Conservation (phyloP, 1,140 invertebrate genomes). For the Saccostrea cuccullata region DNA sequence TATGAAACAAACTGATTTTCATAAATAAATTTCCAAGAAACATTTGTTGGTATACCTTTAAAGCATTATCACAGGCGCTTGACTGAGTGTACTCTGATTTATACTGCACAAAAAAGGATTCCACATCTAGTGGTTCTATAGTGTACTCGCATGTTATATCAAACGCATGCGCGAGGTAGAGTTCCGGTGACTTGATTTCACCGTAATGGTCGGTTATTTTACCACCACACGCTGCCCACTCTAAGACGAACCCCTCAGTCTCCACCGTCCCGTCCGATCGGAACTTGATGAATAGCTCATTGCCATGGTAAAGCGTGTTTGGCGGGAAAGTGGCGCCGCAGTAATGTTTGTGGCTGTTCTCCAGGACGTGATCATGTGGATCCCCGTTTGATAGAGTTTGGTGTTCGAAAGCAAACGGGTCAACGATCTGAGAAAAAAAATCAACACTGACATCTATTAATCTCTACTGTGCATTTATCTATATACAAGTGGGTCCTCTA, state of each 20-base stretch:
- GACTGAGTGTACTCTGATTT: neutral
- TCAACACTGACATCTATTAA: neutral
- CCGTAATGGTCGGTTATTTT: neutral
- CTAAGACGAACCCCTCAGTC: neutral
- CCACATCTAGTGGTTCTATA: neutral
- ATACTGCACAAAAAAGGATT: constrained; percentile 12
- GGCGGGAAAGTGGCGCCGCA: neutral
- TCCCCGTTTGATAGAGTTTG: neutral
- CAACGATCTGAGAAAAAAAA: neutral
- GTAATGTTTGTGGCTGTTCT: constrained; percentile 7
- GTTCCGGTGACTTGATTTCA: neutral
- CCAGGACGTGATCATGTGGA: neutral
- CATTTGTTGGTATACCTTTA: neutral
- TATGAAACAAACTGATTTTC: too few relatives aligned
- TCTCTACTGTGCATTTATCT: too few relatives aligned
- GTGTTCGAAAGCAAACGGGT: constrained; percentile 17
- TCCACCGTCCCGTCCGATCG: neutral
- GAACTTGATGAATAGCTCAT: constrained; percentile 3
- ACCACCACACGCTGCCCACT: constrained; percentile 33
- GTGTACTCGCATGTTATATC: constrained; percentile 1
- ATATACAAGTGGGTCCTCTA: too few relatives aligned
- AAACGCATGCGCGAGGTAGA: neutral
- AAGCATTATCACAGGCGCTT: neutral
- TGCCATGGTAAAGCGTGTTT: neutral
- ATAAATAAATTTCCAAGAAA: too few relatives aligned